Base-by-base conservation (phyloP, 2,113 vertebrate genomes). In the Rhodinocichla rosea region DNA sequence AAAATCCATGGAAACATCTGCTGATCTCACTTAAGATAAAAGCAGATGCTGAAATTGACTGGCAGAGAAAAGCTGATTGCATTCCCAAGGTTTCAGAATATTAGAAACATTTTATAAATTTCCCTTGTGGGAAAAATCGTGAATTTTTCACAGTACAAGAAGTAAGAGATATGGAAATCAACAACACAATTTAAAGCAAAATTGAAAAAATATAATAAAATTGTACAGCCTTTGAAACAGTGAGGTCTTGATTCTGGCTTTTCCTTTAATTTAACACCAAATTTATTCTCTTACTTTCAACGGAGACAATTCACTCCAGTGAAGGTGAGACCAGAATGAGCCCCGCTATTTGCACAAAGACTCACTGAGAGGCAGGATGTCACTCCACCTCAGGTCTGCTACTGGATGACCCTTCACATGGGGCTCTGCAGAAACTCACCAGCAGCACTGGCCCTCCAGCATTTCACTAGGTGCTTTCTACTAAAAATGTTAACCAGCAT, bases 1-100 rank as follows among this genome's bases (percentile, higher is more conserved):
- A 87, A 89, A 93, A 92, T 60, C 69, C 63, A 73, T 24, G 26
- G 67, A 37, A 94, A 70, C 65, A 84, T 81, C 65, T 95, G 83
- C 69, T 92, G 69, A 92, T 63, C 80, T 90, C 74, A 80, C 30
- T 83, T 70, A 81, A 87, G 42, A 45, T 79, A 56, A 11, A 89
- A 70, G 45, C 59, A 91, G 57, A 88, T 87, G 55, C 45, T 89
- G 50, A 80, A 86, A 45, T 6, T 69, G 80, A 92, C 6, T 47
- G 57, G 56, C 62, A 84, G 64, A 82, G 56, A 67, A 84, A 94
- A 69, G 60, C 27, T 76, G 18, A 64, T 3, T 53, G 45, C 22
- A 47, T 11, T 67, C 75, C 24, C 88, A 69, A 91, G 21, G 9
- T 73, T 37, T 87, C 33, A 17, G 63, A 89, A 84, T 50, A 83